Percentiles rank a stretch among this genome's conserved stretches.
Evolutionary conservation across 1,140 invertebrate species (phyloP).

Genomic region (Mactra quadrangularis): DNA sequence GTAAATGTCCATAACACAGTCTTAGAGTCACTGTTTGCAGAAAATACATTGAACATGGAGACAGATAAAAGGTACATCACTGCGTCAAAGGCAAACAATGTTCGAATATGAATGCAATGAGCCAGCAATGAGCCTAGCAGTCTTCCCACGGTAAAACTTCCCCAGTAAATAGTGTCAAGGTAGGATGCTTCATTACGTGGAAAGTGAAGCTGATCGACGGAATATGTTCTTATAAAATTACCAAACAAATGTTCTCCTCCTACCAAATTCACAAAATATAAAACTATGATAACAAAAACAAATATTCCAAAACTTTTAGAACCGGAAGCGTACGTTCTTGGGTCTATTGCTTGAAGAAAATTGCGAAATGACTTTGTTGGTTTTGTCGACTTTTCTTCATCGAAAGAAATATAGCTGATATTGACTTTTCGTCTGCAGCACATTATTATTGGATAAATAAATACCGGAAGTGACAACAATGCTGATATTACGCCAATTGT

Average conservation of each 20-base stretch:
- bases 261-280: conserved; percentile 57
- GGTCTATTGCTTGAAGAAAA: conserved; percentile 27
- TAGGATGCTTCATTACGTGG: conserved; percentile 49
- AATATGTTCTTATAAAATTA: conserved; percentile 64
- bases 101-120: conserved; percentile 32
- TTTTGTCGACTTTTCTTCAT: background rate
- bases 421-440: background rate
- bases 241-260: conserved; percentile 67
- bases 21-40: conserved; percentile 12
- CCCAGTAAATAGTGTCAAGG: conserved; percentile 57
- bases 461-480: conserved; percentile 44
- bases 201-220: conserved; percentile 56
- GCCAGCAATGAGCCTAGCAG: conserved; percentile 45
- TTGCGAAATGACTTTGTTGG: background rate
- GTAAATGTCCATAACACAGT: conserved; percentile 47
- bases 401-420: conserved; percentile 11
- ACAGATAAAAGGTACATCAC: conserved; percentile 32
- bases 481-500: conserved; percentile 45
- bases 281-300: conserved; percentile 59
- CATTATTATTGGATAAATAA: conserved; percentile 38
- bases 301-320: conserved; percentile 35
- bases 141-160: conserved; percentile 46
- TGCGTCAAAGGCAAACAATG: conserved; percentile 29
- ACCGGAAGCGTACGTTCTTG: conserved; percentile 57
- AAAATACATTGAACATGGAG: conserved; percentile 45